Evolutionary conservation across 2,113 vertebrate species (phyloP), one percentile per base, ranked within the genome.

Genomic region (Tautogolabrus adspersus): DNA sequence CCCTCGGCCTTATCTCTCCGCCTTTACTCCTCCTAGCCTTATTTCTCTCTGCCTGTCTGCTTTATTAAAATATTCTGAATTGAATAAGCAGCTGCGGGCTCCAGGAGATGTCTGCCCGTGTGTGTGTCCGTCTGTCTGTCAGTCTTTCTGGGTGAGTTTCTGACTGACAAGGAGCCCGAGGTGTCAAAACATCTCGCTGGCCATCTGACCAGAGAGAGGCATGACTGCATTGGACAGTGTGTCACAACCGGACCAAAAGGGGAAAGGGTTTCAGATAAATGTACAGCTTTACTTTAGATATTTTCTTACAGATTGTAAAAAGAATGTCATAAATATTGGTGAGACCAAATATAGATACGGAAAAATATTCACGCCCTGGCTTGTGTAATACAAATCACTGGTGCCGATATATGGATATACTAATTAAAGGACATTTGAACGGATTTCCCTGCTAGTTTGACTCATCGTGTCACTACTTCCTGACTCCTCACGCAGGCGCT

Each of bases 51-150:
- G 95, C 93, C 96, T 95, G 95, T 95, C 94, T 95, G 90, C 94
- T 96, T 96, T 95, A 96, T 96, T 96, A 96, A 97, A 97, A 97
- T 96, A 89, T 91, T 89, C 87, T 64, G 95, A 96, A 96, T 95
- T 96, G 95, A 96, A 96, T 96, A 95, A 97, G 95, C 93, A 95
- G 94, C 90, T 92, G 95, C 95, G 94, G 95, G 95, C 95, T 97
- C 95, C 94, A 90, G 94, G 94, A 96, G 94, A 93, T 44, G 80
- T 77, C 68, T 81, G 72, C 70, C 30, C n/a, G n/a, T n/a, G n/a
- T 11, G 54, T 55, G 81, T 71, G 79, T 81, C 72, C 7, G 77
- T 75, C 82, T 71, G 78, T 81, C 84, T 67, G 90, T 96, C 95
- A 96, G 95, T 96, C 95, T 95, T 83, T 94, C 93, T 92, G 93